These are phyloP conservation scores for Buphagus erythrorhynchus DNA, from an alignment of 2,797 vertebrate genomes.

Conservation along the genomic window DNA sequence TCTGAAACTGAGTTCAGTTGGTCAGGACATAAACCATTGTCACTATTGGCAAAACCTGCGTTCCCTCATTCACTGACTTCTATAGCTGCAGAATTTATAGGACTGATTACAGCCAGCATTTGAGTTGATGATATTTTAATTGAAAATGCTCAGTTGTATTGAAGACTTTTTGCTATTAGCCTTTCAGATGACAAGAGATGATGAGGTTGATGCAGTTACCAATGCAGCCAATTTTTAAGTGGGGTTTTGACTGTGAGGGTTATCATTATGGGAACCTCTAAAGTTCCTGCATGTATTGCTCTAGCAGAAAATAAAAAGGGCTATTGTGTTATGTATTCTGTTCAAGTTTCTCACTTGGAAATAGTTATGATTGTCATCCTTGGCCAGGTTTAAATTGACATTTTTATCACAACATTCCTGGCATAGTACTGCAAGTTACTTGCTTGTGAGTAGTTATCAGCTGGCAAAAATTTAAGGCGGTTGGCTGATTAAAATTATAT, in stretches of 20 bases:
- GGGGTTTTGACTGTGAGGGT: neutral
- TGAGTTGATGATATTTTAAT: constrained; percentile 41
- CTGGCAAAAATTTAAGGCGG: constrained; percentile 35
- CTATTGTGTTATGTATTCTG: neutral
- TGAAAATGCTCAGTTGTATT: constrained; percentile 30
- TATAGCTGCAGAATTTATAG: constrained; percentile 44
- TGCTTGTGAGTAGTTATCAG: constrained; percentile 51
- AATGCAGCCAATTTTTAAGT: neutral
- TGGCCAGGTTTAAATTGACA: constrained; percentile 46
- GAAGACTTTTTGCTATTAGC: neutral
- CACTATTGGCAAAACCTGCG: neutral
- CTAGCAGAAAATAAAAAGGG: neutral
- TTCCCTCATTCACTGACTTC: constrained; percentile 11
- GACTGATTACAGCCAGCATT: constrained; percentile 28
- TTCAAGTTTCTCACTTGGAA: constrained; percentile 28
- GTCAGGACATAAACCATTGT: neutral
- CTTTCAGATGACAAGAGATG: neutral
- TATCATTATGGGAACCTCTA: neutral
- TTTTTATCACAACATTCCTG: constrained; percentile 62
- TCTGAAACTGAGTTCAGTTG: neutral
- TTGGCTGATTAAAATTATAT: constrained; percentile 50
- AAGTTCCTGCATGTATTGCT: neutral
- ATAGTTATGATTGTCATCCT: constrained; percentile 37
- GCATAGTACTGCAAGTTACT: constrained; percentile 10
- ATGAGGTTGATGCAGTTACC: neutral